Conservation (phyloP, 2,888 invertebrate genomes). For the Itoplectis maculator region DNA sequence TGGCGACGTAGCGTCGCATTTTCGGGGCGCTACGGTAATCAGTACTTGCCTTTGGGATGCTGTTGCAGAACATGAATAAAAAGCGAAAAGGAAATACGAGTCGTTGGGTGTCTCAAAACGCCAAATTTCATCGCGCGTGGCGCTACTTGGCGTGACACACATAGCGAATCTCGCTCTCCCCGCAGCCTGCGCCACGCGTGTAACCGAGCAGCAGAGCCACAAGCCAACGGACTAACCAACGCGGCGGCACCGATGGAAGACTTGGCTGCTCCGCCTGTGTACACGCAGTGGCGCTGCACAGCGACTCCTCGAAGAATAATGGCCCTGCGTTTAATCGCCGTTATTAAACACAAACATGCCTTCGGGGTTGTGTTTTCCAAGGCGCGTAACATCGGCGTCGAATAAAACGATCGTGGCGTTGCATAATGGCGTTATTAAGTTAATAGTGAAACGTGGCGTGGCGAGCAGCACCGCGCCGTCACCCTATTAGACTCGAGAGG, state of each 20-base stretch:
- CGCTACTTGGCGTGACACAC: too few relatives aligned
- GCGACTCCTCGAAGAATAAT: slow-evolving; percentile 57
- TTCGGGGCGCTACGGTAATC: too few relatives aligned
- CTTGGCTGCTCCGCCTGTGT: too few relatives aligned
- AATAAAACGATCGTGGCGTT: slow-evolving; percentile 22
- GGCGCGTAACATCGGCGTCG: neutral
- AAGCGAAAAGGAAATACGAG: too few relatives aligned
- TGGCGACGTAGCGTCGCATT: too few relatives aligned
- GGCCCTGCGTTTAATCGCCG: slow-evolving; percentile 56
- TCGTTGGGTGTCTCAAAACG: too few relatives aligned
- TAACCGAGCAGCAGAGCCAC: neutral
- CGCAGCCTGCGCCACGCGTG: neutral
- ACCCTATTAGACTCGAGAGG: neutral
- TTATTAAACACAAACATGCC: slow-evolving; percentile 63
- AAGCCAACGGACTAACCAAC: neutral
- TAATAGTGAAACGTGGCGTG: slow-evolving; percentile 25
- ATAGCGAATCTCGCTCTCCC: too few relatives aligned
- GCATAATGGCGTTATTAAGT: slow-evolving; percentile 45
- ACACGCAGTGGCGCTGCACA: neutral
- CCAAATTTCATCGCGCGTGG: too few relatives aligned
- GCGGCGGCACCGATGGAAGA: neutral
- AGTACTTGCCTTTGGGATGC: too few relatives aligned
- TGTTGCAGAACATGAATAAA: too few relatives aligned
- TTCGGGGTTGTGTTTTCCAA: neutral
- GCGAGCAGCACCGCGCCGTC: slow-evolving; percentile 12